A percentile compares a stretch with the other conserved stretches of the same genome.
Conservation (phyloP, 2,797 vertebrate genomes). For the Hippocampus kuda region DNA sequence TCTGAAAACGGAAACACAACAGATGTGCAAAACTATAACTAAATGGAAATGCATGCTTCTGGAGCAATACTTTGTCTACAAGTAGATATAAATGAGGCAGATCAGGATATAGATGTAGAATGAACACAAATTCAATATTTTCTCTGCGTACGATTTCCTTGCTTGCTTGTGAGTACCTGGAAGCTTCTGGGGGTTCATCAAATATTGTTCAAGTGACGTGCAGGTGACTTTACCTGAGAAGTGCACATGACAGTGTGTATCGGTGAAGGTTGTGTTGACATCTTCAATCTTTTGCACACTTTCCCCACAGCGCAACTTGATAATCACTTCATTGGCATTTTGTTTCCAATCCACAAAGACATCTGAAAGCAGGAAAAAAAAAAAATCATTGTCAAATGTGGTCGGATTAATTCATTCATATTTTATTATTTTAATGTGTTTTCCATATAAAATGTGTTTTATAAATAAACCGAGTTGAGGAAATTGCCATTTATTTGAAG, state of each 20-base stretch:
- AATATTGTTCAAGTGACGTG: background rate
- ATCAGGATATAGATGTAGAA: background rate
- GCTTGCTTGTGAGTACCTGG: too few relatives aligned
- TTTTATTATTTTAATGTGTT: background rate
- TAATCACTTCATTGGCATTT: slow-evolving; percentile 83
- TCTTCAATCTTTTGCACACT: slow-evolving; percentile 74
- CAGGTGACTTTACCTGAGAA: slow-evolving; percentile 47
- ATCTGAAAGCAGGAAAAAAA: slow-evolving; percentile 58
- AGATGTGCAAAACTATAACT: background rate
- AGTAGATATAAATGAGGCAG: background rate
- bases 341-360: slow-evolving; percentile 93
- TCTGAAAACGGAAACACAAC: slow-evolving; percentile 52
- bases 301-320: slow-evolving; percentile 78
- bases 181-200: too few relatives aligned
- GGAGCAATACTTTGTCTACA: background rate
- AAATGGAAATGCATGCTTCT: background rate
- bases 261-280: slow-evolving; percentile 76
- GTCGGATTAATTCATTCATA: background rate
- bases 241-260: slow-evolving; percentile 77
- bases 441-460: background rate
- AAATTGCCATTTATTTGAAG: background rate
- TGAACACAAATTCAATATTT: background rate
- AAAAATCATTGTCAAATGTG: background rate
- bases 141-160: too few relatives aligned
- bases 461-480: background rate